Conservation (phyloP, 2,888 invertebrate genomes). For the Cordylochernes scorpioides region DNA sequence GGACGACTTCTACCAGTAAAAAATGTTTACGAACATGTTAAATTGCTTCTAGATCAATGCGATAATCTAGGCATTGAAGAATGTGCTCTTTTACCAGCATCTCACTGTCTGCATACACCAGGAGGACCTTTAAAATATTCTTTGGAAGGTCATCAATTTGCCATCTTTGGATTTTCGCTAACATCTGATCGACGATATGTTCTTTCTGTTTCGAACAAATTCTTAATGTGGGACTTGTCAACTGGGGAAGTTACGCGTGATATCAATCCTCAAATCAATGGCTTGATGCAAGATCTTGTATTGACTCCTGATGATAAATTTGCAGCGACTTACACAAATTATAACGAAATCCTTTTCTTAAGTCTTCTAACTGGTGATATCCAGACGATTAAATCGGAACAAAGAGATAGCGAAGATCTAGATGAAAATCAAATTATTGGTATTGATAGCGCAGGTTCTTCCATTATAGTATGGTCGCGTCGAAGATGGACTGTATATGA, state of each 20-base stretch:
- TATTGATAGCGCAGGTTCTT: conserved; percentile 36
- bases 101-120: conserved; percentile 92
- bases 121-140: conserved; percentile 95
- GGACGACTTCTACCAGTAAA: conserved; percentile 73
- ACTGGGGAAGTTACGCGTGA: conserved; percentile 80
- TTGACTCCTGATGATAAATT: conserved; percentile 83
- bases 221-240: conserved; percentile 85
- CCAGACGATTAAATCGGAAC: too few species aligned
- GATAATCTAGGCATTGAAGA: conserved; percentile 62
- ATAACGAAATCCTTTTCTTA: conserved; percentile 67
- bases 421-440: conserved; percentile 36
- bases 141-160: conserved; percentile 89
- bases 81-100: conserved; percentile 67
- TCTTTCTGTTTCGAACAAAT: conserved; percentile 80
- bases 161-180: conserved; percentile 67
- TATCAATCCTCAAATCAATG: conserved; percentile 62
- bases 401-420: conserved; percentile 51
- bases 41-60: conserved; percentile 64
- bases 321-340: conserved; percentile 82
- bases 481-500: conserved; percentile 43
- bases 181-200: conserved; percentile 74
- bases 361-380: conserved; percentile 85
- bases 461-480: conserved; percentile 47
- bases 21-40: conserved; percentile 42
- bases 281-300: conserved; percentile 78